These are phyloP conservation scores for Miltochrista miniata DNA, from an alignment of 2,888 invertebrate species.

Conservation along the genomic window DNA sequence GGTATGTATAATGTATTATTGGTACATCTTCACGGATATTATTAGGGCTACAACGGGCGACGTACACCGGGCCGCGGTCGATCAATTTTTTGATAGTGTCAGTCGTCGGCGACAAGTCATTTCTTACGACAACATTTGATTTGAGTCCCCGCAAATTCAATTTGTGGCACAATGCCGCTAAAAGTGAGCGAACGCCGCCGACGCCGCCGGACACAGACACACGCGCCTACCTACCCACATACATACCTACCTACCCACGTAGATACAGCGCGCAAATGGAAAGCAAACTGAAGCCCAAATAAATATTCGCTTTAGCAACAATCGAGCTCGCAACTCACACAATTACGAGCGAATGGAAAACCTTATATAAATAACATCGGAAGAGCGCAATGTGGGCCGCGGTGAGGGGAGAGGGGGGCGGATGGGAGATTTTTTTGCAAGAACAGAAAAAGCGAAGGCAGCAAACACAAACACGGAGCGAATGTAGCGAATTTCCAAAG, in stretches of 20 bases:
- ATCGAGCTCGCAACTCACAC: constrained; percentile 78
- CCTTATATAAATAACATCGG: constrained; percentile 81
- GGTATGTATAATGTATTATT: background rate
- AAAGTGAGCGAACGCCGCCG: constrained; percentile 27
- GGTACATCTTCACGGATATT: constrained; percentile 5
- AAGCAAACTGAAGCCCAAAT: constrained; percentile 76
- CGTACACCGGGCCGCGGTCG: constrained; percentile 37
- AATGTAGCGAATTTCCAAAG: constrained; percentile 80
- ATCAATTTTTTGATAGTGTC: constrained; percentile 82
- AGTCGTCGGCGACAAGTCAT: constrained; percentile 69
- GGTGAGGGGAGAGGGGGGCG: constrained; percentile 12
- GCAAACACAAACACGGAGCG: constrained; percentile 75
- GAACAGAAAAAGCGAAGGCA: constrained; percentile 68
- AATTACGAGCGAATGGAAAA: constrained; percentile 80
- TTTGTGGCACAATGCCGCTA: constrained; percentile 69
- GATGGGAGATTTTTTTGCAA: constrained; percentile 54
- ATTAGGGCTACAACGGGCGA: constrained; percentile 8
- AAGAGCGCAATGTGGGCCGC: constrained; percentile 43
- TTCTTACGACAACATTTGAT: constrained; percentile 77
- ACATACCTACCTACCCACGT: background rate
- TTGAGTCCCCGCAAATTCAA: constrained; percentile 75
- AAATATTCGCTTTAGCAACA: constrained; percentile 82
- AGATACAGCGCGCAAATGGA: constrained; percentile 51
- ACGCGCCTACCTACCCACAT: background rate
- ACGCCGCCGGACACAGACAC: constrained; percentile 16